phyloP scores from a whole-genome alignment of 2,888 invertebrate species.

The Eledona agricola region DNA sequence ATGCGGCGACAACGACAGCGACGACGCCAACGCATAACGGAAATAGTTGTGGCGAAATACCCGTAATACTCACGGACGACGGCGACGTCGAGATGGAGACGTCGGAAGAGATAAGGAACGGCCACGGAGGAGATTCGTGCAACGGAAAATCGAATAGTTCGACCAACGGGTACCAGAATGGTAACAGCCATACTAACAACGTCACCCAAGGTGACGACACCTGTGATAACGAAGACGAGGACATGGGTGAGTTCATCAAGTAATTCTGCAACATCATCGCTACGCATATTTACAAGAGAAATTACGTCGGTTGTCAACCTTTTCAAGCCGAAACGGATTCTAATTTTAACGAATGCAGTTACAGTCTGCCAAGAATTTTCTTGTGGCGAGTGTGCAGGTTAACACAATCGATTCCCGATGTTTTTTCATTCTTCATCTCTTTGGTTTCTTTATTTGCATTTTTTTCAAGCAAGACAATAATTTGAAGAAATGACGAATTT shows the following conservation, averaged over 20 bases:
- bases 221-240: slow-evolving; percentile 75
- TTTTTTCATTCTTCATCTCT: too few species aligned
- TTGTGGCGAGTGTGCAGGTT: too few species aligned
- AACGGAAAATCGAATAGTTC: slow-evolving; percentile 53
- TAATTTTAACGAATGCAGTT: too few species aligned
- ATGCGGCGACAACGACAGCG: too few species aligned
- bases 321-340: too few species aligned
- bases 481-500: too few species aligned
- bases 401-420: too few species aligned
- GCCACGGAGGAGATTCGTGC: slow-evolving; percentile 47
- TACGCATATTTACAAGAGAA: too few species aligned
- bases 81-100: slow-evolving; percentile 68
- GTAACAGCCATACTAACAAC: slow-evolving; percentile 61
- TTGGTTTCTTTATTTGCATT: too few species aligned
- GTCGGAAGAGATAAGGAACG: slow-evolving; percentile 60
- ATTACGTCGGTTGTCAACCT: too few species aligned
- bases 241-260: slow-evolving; percentile 75
- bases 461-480: too few species aligned
- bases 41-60: slow-evolving; percentile 52
- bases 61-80: slow-evolving; percentile 60
- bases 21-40: slow-evolving; percentile 59
- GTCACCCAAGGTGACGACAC: slow-evolving; percentile 57
- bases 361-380: too few species aligned
- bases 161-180: slow-evolving; percentile 70
- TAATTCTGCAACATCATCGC: background rate